Conservation (phyloP, 2,113 vertebrate species). For the Perca flavescens region DNA sequence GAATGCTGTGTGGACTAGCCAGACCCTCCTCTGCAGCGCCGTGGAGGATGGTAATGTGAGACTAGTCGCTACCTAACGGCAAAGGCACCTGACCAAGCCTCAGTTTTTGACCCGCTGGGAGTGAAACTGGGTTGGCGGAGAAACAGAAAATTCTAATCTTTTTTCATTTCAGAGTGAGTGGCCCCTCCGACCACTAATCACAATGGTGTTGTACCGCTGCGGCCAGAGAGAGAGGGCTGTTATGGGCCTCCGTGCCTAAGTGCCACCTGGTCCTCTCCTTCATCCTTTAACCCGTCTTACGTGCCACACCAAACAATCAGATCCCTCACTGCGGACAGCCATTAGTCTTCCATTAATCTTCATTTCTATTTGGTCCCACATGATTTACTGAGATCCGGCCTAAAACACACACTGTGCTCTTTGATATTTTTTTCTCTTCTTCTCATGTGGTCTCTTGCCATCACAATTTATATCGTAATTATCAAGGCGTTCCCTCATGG, state of each 20-base stretch:
- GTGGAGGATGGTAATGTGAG: too few relatives aligned
- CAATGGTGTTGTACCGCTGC: constrained; percentile 8
- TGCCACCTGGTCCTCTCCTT: constrained; percentile 66
- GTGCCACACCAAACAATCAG: constrained; percentile 50
- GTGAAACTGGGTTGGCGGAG: too few relatives aligned
- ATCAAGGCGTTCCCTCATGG: constrained; percentile 62
- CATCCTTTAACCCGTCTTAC: constrained; percentile 55
- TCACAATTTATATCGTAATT: constrained; percentile 62
- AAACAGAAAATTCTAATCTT: neutral
- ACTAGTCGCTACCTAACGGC: too few relatives aligned
- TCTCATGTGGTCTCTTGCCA: constrained; percentile 24
- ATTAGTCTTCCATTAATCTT: constrained; percentile 72
- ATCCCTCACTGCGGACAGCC: constrained; percentile 49
- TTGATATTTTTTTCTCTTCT: neutral
- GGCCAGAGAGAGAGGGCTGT: constrained; percentile 17
- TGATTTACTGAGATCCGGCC: constrained; percentile 28
- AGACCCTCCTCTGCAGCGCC: too few relatives aligned
- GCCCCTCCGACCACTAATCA: constrained; percentile 41
- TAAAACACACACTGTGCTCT: constrained; percentile 34
- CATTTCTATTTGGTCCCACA: constrained; percentile 51
- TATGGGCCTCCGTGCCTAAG: constrained; percentile 1
- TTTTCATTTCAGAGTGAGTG: constrained; percentile 15
- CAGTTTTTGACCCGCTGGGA: too few relatives aligned
- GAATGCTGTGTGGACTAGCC: too few relatives aligned
- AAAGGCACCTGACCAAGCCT: too few relatives aligned